Conservation (phyloP, 2,797 vertebrate species). For the Borostomias antarcticus region DNA sequence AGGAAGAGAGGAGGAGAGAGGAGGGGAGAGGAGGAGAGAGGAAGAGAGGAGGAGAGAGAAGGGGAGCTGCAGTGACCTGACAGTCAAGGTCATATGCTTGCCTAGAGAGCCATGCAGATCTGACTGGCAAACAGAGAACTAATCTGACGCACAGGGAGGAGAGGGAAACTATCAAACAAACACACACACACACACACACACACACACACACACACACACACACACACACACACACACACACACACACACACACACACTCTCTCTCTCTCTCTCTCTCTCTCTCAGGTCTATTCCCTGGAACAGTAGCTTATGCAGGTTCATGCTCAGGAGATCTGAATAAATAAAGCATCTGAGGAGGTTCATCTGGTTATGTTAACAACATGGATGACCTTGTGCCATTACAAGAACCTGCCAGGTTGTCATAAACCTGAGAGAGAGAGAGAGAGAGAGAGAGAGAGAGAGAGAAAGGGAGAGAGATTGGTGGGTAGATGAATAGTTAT, state of each 20-base stretch:
- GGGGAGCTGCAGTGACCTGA: neutral
- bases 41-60: neutral
- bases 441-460: neutral
- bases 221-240: constrained; percentile 4
- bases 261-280: too few relatives aligned
- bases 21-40: neutral
- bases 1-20: neutral
- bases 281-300: constrained; percentile 8
- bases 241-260: neutral
- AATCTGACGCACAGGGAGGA: constrained; percentile 3
- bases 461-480: neutral
- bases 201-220: constrained; percentile 5
- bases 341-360: constrained; percentile 23
- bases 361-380: constrained; percentile 6
- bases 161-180: neutral
- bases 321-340: constrained; percentile 24
- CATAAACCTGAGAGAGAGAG: neutral
- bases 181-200: neutral
- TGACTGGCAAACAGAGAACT: constrained; percentile 26
- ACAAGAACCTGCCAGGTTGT: constrained; percentile 4
- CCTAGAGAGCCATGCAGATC: constrained; percentile 12
- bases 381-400: neutral
- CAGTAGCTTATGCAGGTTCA: constrained; percentile 10
- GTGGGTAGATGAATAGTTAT: too few relatives aligned
- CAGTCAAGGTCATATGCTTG: neutral